Evolutionary conservation across 2,888 invertebrate genomes (phyloP).

Genomic region (Apamea monoglypha): DNA sequence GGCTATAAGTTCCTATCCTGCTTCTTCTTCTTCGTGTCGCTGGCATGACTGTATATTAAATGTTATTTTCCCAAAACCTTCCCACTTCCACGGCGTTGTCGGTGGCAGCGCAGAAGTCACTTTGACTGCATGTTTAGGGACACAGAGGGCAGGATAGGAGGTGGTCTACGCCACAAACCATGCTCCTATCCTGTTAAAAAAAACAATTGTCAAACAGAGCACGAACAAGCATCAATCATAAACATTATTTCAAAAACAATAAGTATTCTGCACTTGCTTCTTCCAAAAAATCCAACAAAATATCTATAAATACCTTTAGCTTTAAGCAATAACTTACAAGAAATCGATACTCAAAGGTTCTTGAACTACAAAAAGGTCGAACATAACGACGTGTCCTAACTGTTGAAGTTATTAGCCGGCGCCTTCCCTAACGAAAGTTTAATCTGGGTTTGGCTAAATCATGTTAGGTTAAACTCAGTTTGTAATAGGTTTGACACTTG

Average conservation of each 20-base stretch:
- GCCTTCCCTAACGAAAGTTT: constrained; percentile 42
- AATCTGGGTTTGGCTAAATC: constrained; percentile 42
- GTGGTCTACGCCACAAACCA: too few relatives aligned
- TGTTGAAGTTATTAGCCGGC: constrained; percentile 51
- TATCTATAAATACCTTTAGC: not conserved
- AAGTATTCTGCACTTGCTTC: not conserved
- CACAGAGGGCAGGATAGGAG: too few relatives aligned
- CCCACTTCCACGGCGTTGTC: too few relatives aligned
- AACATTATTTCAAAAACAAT: not conserved
- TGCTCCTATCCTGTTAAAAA: too few relatives aligned
- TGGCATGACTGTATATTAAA: too few relatives aligned
- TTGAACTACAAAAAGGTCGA: constrained; percentile 45
- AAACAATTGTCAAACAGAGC: not conserved
- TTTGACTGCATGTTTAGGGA: too few relatives aligned
- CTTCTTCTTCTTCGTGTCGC: too few relatives aligned
- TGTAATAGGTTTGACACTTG: constrained; percentile 44
- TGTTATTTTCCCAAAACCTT: too few relatives aligned
- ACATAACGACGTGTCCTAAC: constrained; percentile 55
- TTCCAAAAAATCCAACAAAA: constrained; percentile 6
- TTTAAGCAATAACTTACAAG: constrained; percentile 7
- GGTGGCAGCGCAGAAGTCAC: too few relatives aligned
- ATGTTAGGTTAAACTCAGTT: constrained; percentile 38
- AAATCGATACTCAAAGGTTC: constrained; percentile 32
- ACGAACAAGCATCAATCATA: not conserved
- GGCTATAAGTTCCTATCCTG: too few relatives aligned